These are phyloP conservation scores for Leptothorax acervorum DNA, from an alignment of 2,888 invertebrate genomes.

Conservation along the genomic window DNA sequence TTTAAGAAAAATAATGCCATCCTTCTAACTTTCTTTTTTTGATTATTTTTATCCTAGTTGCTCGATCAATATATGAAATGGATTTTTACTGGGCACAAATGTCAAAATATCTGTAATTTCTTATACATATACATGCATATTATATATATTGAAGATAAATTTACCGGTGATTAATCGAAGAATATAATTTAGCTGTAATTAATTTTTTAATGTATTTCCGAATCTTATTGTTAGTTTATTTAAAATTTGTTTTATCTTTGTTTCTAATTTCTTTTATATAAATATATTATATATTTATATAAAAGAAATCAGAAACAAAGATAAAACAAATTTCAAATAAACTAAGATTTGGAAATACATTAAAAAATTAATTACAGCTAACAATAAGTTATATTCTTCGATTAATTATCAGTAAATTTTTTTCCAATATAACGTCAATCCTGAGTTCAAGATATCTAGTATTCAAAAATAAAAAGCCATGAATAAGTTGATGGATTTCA, in stretches of 20 bases:
- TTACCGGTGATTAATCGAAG: no score
- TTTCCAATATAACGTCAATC: not conserved
- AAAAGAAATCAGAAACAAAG: not conserved
- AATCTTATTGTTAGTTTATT: no score
- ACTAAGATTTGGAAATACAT: not conserved
- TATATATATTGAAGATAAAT: no score
- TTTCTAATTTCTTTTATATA: no score
- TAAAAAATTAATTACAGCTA: not conserved
- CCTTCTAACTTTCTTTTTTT: not conserved
- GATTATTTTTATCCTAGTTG: not conserved
- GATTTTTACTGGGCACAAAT: not conserved
- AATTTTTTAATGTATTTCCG: no score
- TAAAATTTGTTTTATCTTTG: no score
- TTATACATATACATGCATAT: no score
- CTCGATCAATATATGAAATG: not conserved
- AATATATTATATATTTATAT: no score
- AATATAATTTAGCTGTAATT: no score
- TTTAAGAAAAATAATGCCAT: not conserved
- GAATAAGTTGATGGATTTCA: not conserved
- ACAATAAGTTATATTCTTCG: not conserved
- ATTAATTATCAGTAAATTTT: not conserved
- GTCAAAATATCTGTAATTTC: no score
- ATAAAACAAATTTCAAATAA: not conserved
- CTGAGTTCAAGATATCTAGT: not conserved
- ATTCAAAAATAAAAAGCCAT: not conserved